A percentile compares a stretch with the other conserved stretches of the same genome.
Evolutionary conservation across 2,888 invertebrate genomes (phyloP).

Genomic region (Aromia moschata): DNA sequence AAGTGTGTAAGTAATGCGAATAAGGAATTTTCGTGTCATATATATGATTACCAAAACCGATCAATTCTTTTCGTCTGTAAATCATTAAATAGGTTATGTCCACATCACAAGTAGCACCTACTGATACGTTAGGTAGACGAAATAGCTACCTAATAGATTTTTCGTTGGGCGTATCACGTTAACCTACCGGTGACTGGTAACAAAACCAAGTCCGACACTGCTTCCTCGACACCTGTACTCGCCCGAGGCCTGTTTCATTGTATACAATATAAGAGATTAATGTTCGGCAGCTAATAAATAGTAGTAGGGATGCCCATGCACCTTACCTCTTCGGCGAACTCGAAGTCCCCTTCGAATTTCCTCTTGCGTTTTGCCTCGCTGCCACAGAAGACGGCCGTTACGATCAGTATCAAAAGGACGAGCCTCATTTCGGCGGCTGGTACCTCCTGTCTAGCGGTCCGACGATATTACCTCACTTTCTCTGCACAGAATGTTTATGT

Average conservation of each 20-base stretch:
- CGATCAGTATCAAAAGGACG: conserved; percentile 62
- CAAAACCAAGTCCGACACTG: conserved; percentile 23
- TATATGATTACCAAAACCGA: no score
- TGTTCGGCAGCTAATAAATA: conserved; percentile 14
- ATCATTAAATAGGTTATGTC: background rate
- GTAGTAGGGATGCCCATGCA: conserved; percentile 16
- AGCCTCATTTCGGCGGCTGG: conserved; percentile 58
- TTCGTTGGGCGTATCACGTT: conserved; percentile 2
- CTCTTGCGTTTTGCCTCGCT: conserved; percentile 70
- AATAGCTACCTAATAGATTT: background rate
- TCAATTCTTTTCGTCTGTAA: background rate
- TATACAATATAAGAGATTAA: conserved; percentile 28
- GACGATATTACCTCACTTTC: conserved; percentile 23
- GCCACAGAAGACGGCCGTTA: conserved; percentile 59
- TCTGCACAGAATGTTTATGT: conserved; percentile 30
- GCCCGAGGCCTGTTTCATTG: conserved; percentile 31
- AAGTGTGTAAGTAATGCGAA: no score
- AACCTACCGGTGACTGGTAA: background rate
- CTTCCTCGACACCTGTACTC: conserved; percentile 39
- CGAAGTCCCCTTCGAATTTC: conserved; percentile 81
- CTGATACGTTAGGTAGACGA: background rate
- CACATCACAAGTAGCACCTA: background rate
- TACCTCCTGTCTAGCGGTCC: conserved; percentile 16
- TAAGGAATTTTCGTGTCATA: no score
- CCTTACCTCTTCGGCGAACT: conserved; percentile 80